Evolutionary conservation across 2,797 vertebrate genomes (phyloP).

Genomic region (Anas bernieri): DNA sequence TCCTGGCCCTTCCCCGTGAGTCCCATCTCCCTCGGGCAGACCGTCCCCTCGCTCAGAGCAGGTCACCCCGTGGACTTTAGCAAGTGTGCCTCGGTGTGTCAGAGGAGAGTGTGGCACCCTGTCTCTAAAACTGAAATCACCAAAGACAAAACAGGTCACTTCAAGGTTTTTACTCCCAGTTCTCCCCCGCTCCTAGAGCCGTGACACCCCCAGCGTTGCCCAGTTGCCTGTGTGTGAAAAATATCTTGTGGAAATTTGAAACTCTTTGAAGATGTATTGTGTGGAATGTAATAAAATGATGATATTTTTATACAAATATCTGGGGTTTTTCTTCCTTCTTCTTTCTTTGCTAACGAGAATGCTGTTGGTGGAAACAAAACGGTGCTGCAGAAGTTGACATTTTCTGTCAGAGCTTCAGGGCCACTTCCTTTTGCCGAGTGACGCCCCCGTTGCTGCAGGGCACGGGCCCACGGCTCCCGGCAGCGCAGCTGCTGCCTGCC

Average conservation of each 20-base stretch:
- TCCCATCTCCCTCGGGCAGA: neutral
- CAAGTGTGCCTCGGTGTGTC: neutral
- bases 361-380: constrained; percentile 42
- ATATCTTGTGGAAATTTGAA: constrained; percentile 91
- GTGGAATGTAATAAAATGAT: constrained; percentile 96
- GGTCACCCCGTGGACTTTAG: neutral
- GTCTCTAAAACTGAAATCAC: constrained; percentile 75
- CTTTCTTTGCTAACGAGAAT: constrained; percentile 62
- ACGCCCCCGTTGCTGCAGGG: neutral
- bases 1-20: neutral
- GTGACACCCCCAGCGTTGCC: constrained; percentile 77
- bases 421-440: constrained; percentile 31
- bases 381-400: constrained; percentile 31
- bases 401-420: constrained; percentile 29
- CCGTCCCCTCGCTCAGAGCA: neutral
- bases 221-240: constrained; percentile 85
- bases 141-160: constrained; percentile 76
- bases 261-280: constrained; percentile 91
- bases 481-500: neutral
- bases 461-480: neutral
- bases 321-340: constrained; percentile 73
- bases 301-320: constrained; percentile 95
- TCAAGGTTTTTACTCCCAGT: constrained; percentile 75
- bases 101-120: constrained; percentile 57
- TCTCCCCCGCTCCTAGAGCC: constrained; percentile 66